Percentiles rank a stretch among this genome's conserved stretches.
phyloP scores from a whole-genome alignment of 1,140 invertebrate genomes.

The Drosophila sp. region DNA sequence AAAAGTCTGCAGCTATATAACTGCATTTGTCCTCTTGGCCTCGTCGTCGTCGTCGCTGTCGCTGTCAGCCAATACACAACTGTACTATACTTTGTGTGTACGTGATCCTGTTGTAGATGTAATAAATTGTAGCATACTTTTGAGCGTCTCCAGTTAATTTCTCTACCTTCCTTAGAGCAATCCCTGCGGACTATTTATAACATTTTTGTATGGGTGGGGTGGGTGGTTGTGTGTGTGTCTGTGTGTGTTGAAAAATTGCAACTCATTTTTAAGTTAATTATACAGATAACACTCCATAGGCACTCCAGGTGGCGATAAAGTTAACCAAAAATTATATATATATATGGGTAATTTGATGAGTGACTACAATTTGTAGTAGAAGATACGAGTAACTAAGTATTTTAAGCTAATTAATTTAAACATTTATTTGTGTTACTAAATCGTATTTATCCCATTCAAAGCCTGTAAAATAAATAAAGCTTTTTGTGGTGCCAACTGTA shows the following conservation, averaged over 20 bases:
- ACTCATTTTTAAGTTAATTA: slow-evolving; percentile 54
- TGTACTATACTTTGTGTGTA: slow-evolving; percentile 34
- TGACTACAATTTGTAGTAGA: neutral
- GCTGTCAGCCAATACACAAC: slow-evolving; percentile 36
- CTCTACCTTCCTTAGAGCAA: slow-evolving; percentile 43
- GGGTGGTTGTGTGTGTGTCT: neutral
- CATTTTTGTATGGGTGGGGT: slow-evolving; percentile 5
- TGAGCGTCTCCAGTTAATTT: slow-evolving; percentile 55
- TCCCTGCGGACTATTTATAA: slow-evolving; percentile 45
- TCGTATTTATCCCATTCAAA: neutral
- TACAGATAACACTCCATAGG: slow-evolving; percentile 27
- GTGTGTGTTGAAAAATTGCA: slow-evolving; percentile 3
- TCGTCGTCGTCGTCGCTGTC: neutral
- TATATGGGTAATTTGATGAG: neutral
- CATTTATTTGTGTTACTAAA: neutral
- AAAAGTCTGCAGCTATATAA: neutral
- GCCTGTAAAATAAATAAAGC: slow-evolving; percentile 7
- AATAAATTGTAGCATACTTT: slow-evolving; percentile 68
- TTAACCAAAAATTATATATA: neutral
- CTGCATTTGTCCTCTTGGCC: neutral
- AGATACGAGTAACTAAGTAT: too few species aligned
- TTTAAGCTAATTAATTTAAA: neutral
- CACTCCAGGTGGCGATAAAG: slow-evolving; percentile 9
- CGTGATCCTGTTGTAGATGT: slow-evolving; percentile 55
- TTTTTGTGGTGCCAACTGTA: slow-evolving; percentile 9